Percentiles rank a stretch among this genome's conserved stretches.
phyloP scores from a whole-genome alignment of 2,113 vertebrate genomes.

The Vulpes lagopus region DNA sequence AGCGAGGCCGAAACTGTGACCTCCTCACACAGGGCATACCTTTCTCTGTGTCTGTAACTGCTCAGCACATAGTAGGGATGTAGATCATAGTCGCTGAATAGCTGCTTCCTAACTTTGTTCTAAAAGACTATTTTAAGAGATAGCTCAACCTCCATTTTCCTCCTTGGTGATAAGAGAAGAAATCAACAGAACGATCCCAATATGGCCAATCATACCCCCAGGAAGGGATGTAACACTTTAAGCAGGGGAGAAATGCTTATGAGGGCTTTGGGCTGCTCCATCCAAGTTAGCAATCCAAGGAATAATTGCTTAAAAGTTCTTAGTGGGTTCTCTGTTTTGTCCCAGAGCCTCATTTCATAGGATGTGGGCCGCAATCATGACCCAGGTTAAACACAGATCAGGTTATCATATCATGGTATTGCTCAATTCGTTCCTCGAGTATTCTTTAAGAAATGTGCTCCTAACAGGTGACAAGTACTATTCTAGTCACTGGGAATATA shows the following conservation, averaged over 20 bases:
- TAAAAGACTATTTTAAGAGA: not conserved
- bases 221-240: not conserved
- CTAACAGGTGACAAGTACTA: not conserved
- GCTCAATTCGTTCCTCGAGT: conserved; percentile 26
- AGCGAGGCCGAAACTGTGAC: not conserved
- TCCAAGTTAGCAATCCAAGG: conserved; percentile 1
- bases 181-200: not conserved
- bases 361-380: not conserved
- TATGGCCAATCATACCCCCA: not conserved
- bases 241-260: not conserved
- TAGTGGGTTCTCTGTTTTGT: not conserved
- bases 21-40: not conserved
- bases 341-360: not conserved
- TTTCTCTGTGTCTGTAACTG: not conserved
- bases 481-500: conserved; percentile 10
- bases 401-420: not conserved
- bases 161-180: not conserved
- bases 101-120: not conserved
- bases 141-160: not conserved
- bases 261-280: not conserved
- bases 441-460: not conserved
- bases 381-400: not conserved
- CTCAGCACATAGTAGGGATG: not conserved
- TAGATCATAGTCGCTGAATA: not conserved
- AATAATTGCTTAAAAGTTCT: conserved; percentile 39